Conservation (phyloP, 2,888 invertebrate species). For the Ligdia adustata region DNA sequence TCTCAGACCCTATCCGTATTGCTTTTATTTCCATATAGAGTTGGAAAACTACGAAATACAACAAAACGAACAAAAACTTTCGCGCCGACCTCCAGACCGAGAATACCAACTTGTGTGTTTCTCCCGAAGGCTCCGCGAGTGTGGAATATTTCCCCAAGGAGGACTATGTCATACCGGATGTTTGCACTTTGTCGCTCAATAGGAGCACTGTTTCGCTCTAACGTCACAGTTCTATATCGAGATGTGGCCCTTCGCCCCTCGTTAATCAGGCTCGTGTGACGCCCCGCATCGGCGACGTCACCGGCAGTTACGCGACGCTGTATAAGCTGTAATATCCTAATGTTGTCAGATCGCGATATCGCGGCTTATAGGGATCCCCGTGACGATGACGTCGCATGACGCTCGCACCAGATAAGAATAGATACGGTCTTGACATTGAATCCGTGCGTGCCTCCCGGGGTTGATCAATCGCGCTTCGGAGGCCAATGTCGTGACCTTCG, state of each 20-base stretch:
- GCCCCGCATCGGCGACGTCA: slow-evolving; percentile 33
- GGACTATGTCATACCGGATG: slow-evolving; percentile 37
- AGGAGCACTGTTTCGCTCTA: slow-evolving; percentile 36
- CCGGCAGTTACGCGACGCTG: slow-evolving; percentile 14
- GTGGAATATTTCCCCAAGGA: slow-evolving; percentile 34
- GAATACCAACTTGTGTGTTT: slow-evolving; percentile 10
- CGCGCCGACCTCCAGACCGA: slow-evolving; percentile 1
- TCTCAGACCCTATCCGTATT: neutral
- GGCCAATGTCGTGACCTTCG: slow-evolving; percentile 57
- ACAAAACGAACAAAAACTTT: neutral
- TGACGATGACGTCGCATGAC: slow-evolving; percentile 43
- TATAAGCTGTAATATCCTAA: slow-evolving; percentile 27
- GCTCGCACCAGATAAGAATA: slow-evolving; percentile 50
- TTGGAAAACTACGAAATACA: too few relatives aligned
- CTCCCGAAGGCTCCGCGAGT: slow-evolving; percentile 12
- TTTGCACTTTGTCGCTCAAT: slow-evolving; percentile 38
- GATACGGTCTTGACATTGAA: slow-evolving; percentile 59
- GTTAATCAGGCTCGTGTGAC: slow-evolving; percentile 42
- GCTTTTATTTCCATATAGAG: neutral
- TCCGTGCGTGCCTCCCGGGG: slow-evolving; percentile 48
- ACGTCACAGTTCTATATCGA: slow-evolving; percentile 45
- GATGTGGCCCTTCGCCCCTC: slow-evolving; percentile 35
- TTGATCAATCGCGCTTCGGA: slow-evolving; percentile 48
- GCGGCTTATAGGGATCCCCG: slow-evolving; percentile 42
- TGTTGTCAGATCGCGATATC: slow-evolving; percentile 27